These are phyloP conservation scores for Meteorus colon DNA, from an alignment of 2,888 invertebrate species.

Conservation along the genomic window DNA sequence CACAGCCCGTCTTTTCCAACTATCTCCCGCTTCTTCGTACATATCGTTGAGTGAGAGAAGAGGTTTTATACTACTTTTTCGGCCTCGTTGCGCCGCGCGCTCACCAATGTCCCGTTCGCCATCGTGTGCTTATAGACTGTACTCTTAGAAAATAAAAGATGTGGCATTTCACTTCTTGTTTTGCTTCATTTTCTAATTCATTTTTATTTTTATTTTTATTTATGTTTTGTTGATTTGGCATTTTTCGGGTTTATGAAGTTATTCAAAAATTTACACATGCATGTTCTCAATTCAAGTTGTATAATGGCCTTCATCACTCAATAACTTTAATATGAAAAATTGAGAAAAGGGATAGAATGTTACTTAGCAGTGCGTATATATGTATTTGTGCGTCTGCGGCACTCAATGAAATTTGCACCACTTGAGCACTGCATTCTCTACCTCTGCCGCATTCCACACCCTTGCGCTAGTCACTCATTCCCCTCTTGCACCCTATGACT, in stretches of 20 bases:
- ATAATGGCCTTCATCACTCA: not conserved
- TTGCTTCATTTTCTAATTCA: not conserved
- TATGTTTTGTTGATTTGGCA: not conserved
- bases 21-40: not conserved
- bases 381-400: not conserved
- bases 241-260: not conserved
- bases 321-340: not conserved
- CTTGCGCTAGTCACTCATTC: conserved; percentile 12
- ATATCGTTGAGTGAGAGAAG: not conserved
- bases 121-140: not conserved
- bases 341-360: not conserved
- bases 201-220: not conserved
- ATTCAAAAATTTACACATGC: not conserved
- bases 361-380: not conserved
- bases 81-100: conserved; percentile 4
- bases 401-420: conserved; percentile 25
- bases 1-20: not conserved
- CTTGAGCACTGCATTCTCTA: conserved; percentile 17
- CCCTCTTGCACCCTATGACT: not conserved
- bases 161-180: not conserved
- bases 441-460: not conserved
- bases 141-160: not conserved
- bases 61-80: conserved; percentile 24
- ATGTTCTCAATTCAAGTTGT: not conserved
- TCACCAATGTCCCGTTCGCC: not conserved